phyloP scores from a whole-genome alignment of 2,888 invertebrate genomes.

The Melanophora roralis region DNA sequence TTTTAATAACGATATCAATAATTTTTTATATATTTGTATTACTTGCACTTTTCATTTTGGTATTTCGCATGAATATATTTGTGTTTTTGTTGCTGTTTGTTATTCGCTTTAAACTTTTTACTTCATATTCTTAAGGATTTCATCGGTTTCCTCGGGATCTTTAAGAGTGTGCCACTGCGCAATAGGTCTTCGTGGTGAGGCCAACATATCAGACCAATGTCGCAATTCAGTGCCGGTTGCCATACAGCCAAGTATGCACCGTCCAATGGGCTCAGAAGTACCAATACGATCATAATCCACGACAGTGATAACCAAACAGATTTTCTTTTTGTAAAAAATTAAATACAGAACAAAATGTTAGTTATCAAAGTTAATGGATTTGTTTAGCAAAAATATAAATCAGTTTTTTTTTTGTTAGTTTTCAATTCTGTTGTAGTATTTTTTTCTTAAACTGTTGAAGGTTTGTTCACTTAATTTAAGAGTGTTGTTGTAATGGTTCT shows the following conservation, averaged over 20 bases:
- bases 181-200: constrained; percentile 98
- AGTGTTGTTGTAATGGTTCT: constrained; percentile 53
- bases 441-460: constrained; percentile 38
- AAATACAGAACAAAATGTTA: constrained; percentile 64
- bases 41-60: background rate
- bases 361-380: constrained; percentile 57
- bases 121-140: constrained; percentile 76
- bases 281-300: constrained; percentile 99
- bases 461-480: constrained; percentile 37
- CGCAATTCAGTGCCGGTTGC: constrained; percentile 98
- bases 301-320: constrained; percentile 98
- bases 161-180: constrained; percentile 99
- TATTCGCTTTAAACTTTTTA: constrained; percentile 63
- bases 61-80: constrained; percentile 36
- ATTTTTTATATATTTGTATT: constrained; percentile 29
- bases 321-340: constrained; percentile 85
- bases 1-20: constrained; percentile 41
- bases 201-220: constrained; percentile 99
- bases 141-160: constrained; percentile 90
- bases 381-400: constrained; percentile 44
- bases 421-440: constrained; percentile 44
- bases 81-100: constrained; percentile 26
- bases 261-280: constrained; percentile 99
- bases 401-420: constrained; percentile 26
- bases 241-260: constrained; percentile 97